phyloP scores from a whole-genome alignment of 92 coral and sea anemone genomes.

The Actinernus sp. region DNA sequence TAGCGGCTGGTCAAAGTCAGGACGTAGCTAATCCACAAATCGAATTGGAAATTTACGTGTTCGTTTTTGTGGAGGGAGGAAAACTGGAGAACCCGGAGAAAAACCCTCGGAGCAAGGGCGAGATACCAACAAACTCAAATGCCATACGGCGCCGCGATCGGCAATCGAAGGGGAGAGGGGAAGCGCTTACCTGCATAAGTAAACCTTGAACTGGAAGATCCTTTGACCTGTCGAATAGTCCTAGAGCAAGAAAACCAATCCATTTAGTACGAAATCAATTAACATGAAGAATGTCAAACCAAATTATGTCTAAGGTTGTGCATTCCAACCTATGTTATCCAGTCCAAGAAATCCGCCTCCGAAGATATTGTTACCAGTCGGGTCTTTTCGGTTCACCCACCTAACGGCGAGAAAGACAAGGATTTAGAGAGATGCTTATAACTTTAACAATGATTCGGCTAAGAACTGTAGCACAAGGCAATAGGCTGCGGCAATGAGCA shows the following conservation, averaged over 20 bases:
- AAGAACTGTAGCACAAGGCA: too few species aligned
- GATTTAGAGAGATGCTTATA: too few species aligned
- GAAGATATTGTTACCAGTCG: constrained; percentile 92
- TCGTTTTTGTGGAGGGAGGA: too few species aligned
- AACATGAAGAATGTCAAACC: background rate
- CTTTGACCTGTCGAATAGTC: constrained; percentile 97
- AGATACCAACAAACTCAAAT: too few species aligned
- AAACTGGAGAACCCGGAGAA: too few species aligned
- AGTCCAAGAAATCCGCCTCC: constrained; percentile 99
- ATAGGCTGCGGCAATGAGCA: too few species aligned
- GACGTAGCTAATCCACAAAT: too few species aligned
- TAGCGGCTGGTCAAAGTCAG: too few species aligned
- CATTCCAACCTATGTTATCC: constrained; percentile 98
- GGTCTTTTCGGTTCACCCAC: constrained; percentile 99
- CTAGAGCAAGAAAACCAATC: constrained; percentile 33
- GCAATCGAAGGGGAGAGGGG: background rate
- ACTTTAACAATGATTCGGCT: too few species aligned
- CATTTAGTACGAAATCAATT: background rate
- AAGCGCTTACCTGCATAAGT: constrained; percentile 81
- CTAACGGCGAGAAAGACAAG: constrained; percentile 44
- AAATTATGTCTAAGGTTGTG: too few species aligned
- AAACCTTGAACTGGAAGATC: constrained; percentile 86
- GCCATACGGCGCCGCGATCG: background rate
- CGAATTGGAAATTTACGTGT: too few species aligned
- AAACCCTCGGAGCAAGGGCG: too few species aligned